phyloP scores from a whole-genome alignment of 1,140 invertebrate species.

The Lamellibrachia luymesi region DNA sequence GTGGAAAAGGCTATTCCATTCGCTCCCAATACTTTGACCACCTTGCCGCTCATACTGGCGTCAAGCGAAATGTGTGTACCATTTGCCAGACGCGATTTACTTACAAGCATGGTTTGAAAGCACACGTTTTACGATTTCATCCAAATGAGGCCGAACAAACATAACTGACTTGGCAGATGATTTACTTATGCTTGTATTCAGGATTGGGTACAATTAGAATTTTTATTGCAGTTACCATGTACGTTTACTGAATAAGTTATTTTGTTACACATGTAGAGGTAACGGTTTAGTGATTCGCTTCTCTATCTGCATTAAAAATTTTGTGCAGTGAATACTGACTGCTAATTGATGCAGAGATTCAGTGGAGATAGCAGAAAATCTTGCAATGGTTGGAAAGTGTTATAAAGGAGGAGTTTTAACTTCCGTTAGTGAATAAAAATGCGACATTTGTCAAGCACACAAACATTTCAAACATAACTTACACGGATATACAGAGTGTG shows the following conservation, averaged over 20 bases:
- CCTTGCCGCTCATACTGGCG: background rate
- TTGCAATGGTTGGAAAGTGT: background rate
- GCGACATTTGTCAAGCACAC: no score
- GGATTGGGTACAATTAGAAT: background rate
- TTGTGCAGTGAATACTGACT: background rate
- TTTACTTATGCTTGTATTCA: background rate
- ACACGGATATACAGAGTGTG: no score
- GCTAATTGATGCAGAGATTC: background rate
- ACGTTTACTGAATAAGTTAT: background rate
- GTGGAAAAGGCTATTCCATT: background rate
- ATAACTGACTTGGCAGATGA: background rate
- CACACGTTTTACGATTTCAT: background rate
- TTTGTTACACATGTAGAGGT: background rate
- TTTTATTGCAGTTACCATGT: background rate
- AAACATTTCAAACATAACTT: no score
- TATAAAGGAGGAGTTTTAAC: no score
- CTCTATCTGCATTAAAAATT: no score
- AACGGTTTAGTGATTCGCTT: background rate
- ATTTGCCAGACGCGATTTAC: background rate
- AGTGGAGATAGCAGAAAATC: background rate
- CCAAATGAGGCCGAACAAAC: background rate
- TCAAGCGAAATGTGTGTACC: background rate
- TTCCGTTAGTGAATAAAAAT: no score
- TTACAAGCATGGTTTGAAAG: background rate
- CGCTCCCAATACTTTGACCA: background rate